Conservation (phyloP, 1,140 invertebrate genomes). For the Sycophaga agraensis region DNA sequence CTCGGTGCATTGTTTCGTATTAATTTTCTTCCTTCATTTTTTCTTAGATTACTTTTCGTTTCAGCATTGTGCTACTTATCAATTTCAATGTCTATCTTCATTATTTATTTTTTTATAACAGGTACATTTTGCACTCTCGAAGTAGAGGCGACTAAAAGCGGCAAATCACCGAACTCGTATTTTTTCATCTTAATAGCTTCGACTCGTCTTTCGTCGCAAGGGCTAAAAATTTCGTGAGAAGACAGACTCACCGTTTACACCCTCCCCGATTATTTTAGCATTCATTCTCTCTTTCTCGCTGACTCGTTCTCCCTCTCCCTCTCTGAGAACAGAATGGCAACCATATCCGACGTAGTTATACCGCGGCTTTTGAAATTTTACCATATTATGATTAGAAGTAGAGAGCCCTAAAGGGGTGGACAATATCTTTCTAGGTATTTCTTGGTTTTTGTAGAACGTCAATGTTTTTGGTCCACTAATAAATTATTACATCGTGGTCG, state of each 20-base stretch:
- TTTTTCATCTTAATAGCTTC: neutral
- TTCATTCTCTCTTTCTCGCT: no score
- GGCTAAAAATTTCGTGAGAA: constrained; percentile 21
- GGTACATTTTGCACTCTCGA: constrained; percentile 27
- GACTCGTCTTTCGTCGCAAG: neutral
- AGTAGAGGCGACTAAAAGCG: constrained; percentile 28
- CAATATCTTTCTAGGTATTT: no score
- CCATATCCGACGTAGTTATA: no score
- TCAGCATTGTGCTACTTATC: constrained; percentile 4
- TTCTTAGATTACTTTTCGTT: constrained; percentile 1
- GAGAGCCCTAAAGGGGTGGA: no score
- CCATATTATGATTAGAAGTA: no score
- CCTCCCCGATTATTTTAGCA: no score
- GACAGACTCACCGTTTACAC: neutral
- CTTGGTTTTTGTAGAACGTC: no score
- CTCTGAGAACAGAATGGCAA: neutral
- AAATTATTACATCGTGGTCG: no score
- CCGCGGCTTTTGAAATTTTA: no score
- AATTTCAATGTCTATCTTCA: constrained; percentile 23
- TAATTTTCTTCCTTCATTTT: constrained; percentile 5
- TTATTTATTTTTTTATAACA: constrained; percentile 22
- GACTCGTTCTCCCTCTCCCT: neutral
- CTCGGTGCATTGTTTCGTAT: neutral
- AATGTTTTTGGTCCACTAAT: no score
- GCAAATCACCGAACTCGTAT: constrained; percentile 10